These are phyloP conservation scores for Lordiphosa clarofinis DNA, from an alignment of 1,140 invertebrate species.

Conservation along the genomic window DNA sequence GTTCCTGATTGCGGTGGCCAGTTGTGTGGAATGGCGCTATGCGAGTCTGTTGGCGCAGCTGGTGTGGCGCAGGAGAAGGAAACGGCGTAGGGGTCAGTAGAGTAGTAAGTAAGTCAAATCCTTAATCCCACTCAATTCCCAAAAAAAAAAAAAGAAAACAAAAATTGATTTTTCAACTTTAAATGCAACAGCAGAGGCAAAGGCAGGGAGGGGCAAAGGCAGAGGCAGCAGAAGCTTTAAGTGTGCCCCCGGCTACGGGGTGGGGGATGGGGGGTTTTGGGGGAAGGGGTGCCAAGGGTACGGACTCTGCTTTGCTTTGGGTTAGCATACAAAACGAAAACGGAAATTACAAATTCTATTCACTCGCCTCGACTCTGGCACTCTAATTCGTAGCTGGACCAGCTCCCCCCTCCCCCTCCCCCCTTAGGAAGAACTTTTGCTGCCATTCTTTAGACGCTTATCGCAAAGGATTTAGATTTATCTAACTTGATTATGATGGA, in stretches of 20 bases:
- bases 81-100: constrained; percentile 47
- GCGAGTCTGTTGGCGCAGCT: constrained; percentile 37
- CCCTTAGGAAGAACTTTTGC: constrained; percentile 24
- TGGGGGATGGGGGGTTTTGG: not conserved
- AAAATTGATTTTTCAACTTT: constrained; percentile 49
- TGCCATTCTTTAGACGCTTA: constrained; percentile 69
- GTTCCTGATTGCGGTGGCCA: constrained; percentile 67
- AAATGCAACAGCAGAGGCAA: constrained; percentile 60
- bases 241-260: not conserved
- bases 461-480: constrained; percentile 76
- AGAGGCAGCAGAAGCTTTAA: constrained; percentile 25
- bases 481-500: constrained; percentile 74
- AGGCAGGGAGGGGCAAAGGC: constrained; percentile 2
- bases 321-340: constrained; percentile 51
- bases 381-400: constrained; percentile 57
- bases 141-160: constrained; percentile 34
- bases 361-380: constrained; percentile 60
- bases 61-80: constrained; percentile 53
- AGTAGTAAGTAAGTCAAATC: constrained; percentile 31
- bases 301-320: constrained; percentile 4
- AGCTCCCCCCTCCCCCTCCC: not conserved
- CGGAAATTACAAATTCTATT: constrained; percentile 76
- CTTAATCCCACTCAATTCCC: constrained; percentile 6
- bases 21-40: constrained; percentile 61
- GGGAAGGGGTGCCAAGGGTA: too few relatives aligned